A percentile compares a stretch with the other conserved stretches of the same genome.
Evolutionary conservation across 2,888 invertebrate genomes (phyloP).

Genomic region (Spilosoma lubricipeda): DNA sequence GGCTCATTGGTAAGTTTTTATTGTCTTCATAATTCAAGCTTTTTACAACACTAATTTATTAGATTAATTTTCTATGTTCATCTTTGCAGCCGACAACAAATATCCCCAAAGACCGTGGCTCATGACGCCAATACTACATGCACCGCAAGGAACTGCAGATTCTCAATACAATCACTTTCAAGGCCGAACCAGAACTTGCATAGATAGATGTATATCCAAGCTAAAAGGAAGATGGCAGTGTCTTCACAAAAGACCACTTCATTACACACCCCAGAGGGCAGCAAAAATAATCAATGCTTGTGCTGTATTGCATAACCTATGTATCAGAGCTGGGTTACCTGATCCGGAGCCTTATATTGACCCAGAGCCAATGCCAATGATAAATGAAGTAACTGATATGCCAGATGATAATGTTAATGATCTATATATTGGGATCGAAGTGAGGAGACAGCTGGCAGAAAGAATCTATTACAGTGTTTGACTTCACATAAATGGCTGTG

Average conservation of each 20-base stretch:
- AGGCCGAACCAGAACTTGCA: constrained; percentile 63
- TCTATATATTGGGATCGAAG: constrained; percentile 67
- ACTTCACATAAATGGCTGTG: not conserved
- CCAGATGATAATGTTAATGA: constrained; percentile 69
- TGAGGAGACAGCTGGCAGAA: constrained; percentile 67
- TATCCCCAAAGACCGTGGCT: constrained; percentile 70
- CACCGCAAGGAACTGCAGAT: constrained; percentile 67
- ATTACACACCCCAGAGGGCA: constrained; percentile 68
- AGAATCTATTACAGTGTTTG: constrained; percentile 69
- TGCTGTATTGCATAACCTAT: constrained; percentile 68
- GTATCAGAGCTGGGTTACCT: constrained; percentile 59
- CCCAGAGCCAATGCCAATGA: constrained; percentile 52
- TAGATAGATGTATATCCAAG: constrained; percentile 64
- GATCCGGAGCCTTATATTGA: constrained; percentile 61
- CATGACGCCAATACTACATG: constrained; percentile 69
- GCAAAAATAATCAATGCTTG: constrained; percentile 74
- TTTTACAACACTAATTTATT: not conserved
- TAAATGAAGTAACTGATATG: constrained; percentile 65
- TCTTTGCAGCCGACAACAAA: constrained; percentile 62
- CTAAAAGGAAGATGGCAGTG: constrained; percentile 70
- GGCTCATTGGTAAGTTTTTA: constrained; percentile 60
- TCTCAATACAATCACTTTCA: constrained; percentile 71
- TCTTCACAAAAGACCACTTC: constrained; percentile 64
- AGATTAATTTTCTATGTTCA: not conserved
- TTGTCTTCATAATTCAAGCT: not conserved